These are phyloP conservation scores for Diceros bicornis DNA, from an alignment of 2,797 vertebrate species.

Conservation along the genomic window DNA sequence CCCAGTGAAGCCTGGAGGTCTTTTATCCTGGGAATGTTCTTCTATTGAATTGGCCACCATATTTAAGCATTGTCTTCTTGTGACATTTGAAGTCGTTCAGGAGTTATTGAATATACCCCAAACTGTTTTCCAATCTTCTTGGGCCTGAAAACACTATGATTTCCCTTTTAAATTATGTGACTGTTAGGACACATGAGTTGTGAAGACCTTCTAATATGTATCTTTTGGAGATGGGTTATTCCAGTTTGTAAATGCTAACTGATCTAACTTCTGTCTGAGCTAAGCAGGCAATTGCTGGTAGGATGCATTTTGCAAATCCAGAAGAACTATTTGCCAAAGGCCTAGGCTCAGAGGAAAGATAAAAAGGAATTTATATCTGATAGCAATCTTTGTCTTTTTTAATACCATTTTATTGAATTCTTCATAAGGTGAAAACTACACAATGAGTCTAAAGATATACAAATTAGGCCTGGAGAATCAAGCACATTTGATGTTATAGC, in stretches of 20 bases:
- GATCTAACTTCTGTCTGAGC: slow-evolving; percentile 57
- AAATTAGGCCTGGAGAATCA: slow-evolving; percentile 78
- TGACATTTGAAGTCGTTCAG: slow-evolving; percentile 49
- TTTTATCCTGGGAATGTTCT: slow-evolving; percentile 46
- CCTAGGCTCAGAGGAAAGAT: slow-evolving; percentile 70
- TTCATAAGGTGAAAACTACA: slow-evolving; percentile 81
- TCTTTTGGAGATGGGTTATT: slow-evolving; percentile 65
- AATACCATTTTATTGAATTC: slow-evolving; percentile 83
- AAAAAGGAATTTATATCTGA: slow-evolving; percentile 81
- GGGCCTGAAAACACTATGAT: background rate
- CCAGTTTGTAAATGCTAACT: slow-evolving; percentile 59
- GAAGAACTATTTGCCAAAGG: slow-evolving; percentile 68
- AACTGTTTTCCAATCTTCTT: background rate
- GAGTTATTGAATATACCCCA: background rate
- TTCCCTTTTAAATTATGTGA: slow-evolving; percentile 13
- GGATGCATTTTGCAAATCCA: slow-evolving; percentile 68
- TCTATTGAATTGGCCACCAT: background rate
- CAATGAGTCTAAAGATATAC: slow-evolving; percentile 78
- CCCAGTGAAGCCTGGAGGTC: background rate
- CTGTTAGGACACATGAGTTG: slow-evolving; percentile 35
- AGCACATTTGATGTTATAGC: slow-evolving; percentile 64
- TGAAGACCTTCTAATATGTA: slow-evolving; percentile 26
- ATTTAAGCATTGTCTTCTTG: background rate
- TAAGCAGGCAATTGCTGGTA: slow-evolving; percentile 68
- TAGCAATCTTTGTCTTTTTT: slow-evolving; percentile 81